phyloP scores from a whole-genome alignment of 2,113 vertebrate species.

The Hippoglossus stenolepis region DNA sequence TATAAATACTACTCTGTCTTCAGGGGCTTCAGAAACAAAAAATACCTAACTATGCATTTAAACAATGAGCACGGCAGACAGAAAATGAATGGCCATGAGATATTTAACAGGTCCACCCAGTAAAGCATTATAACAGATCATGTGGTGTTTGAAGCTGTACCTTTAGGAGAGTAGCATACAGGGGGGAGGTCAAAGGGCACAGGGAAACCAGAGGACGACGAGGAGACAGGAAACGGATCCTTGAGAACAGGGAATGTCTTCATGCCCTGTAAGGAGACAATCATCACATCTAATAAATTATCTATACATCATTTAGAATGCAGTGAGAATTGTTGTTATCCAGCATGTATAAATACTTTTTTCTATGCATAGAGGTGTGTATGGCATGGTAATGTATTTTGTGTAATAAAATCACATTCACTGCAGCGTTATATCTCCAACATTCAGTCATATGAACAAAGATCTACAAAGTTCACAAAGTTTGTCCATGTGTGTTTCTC shows the following conservation, averaged over 20 bases:
- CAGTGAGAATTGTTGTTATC: background rate
- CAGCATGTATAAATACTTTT: too few relatives aligned
- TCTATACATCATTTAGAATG: background rate
- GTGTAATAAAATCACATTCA: background rate
- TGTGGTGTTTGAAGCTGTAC: constrained; percentile 69
- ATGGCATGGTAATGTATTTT: too few relatives aligned
- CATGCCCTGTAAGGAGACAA: constrained; percentile 72
- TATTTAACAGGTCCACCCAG: too few relatives aligned
- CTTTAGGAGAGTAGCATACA: constrained; percentile 87
- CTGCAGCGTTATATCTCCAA: background rate
- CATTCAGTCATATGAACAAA: background rate
- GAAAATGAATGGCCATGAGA: background rate
- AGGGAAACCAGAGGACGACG: constrained; percentile 82
- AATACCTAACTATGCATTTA: background rate
- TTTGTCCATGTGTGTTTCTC: constrained; percentile 50
- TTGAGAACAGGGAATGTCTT: constrained; percentile 84
- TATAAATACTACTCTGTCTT: too few relatives aligned
- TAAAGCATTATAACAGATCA: background rate
- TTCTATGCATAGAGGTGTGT: too few relatives aligned
- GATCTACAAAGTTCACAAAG: background rate
- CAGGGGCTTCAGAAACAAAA: too few relatives aligned
- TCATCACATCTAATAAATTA: background rate
- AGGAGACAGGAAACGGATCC: constrained; percentile 79
- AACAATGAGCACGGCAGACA: background rate
- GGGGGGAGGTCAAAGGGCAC: constrained; percentile 96